Evolutionary conservation across 2,888 invertebrate genomes (phyloP).

Genomic region (Tanypteryx hageni): DNA sequence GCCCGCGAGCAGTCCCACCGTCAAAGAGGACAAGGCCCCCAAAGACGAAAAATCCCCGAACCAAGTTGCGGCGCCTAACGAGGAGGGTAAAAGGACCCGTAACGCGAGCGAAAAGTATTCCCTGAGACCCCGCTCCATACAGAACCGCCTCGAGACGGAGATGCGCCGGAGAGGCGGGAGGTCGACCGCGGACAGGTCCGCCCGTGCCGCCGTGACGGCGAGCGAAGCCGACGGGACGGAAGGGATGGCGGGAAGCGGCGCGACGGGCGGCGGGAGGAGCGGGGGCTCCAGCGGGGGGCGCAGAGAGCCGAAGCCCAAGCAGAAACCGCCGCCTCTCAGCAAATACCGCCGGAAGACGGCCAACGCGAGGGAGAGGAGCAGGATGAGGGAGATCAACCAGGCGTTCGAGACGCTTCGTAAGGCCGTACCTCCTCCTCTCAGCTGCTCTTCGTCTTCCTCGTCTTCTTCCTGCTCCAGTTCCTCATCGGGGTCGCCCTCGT

Average conservation of each 20-base stretch:
- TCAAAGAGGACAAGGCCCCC: background rate
- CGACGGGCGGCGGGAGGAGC: slow-evolving; percentile 42
- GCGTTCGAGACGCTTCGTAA: slow-evolving; percentile 90
- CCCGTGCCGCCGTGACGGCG: slow-evolving; percentile 22
- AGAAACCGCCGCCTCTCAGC: slow-evolving; percentile 84
- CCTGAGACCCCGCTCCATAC: slow-evolving; percentile 81
- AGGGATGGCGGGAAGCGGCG: slow-evolving; percentile 67
- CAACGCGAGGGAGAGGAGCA: slow-evolving; percentile 89
- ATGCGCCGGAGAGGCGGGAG: slow-evolving; percentile 69
- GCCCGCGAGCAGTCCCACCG: slow-evolving; percentile 14
- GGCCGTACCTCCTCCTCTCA: slow-evolving; percentile 80
- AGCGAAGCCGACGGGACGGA: slow-evolving; percentile 53
- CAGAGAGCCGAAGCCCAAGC: slow-evolving; percentile 74
- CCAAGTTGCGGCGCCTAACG: background rate
- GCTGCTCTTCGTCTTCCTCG: slow-evolving; percentile 67
- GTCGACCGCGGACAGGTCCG: background rate
- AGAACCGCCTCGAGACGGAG: slow-evolving; percentile 77
- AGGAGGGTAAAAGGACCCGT: slow-evolving; percentile 41
- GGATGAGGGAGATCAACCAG: slow-evolving; percentile 93
- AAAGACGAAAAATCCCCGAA: background rate
- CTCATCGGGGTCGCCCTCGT: slow-evolving; percentile 40
- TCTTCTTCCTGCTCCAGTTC: slow-evolving; percentile 71
- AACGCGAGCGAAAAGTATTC: slow-evolving; percentile 80
- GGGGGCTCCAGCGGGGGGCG: slow-evolving; percentile 65
- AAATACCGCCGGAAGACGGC: slow-evolving; percentile 94